These are phyloP conservation scores for Sorex fumeus DNA, from an alignment of 2,113 vertebrate species.

Conservation along the genomic window DNA sequence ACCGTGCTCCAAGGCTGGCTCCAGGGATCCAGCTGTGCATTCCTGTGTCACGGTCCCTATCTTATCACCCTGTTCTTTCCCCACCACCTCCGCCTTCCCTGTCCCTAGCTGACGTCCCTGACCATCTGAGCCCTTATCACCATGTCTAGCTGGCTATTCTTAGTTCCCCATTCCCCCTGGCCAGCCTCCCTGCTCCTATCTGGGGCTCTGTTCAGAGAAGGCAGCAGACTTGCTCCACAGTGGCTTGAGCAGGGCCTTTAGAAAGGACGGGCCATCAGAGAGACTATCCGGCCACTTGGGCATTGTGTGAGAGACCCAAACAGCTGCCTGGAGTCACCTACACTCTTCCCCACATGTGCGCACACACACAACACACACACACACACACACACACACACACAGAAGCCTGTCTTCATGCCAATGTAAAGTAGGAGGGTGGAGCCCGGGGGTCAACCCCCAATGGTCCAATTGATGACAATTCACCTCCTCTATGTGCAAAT, in stretches of 20 bases:
- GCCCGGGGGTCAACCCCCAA: fast-evolving
- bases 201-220: constrained; percentile 5
- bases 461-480: background rate
- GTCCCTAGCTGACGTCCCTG: constrained; percentile 72
- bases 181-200: background rate
- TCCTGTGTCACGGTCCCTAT: constrained; percentile 70
- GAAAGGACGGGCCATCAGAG: background rate
- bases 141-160: constrained; percentile 69
- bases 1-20: background rate
- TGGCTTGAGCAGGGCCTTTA: background rate
- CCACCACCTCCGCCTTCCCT: constrained; percentile 64
- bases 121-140: constrained; percentile 76
- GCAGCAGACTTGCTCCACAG: background rate
- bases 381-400: too few species aligned
- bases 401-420: background rate
- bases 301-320: fast-evolving
- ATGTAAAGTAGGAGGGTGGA: fast-evolving
- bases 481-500: background rate
- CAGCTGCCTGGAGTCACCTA: background rate
- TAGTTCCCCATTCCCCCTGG: constrained; percentile 64
- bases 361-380: too few species aligned
- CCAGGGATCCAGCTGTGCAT: constrained; percentile 53
- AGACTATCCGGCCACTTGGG: background rate
- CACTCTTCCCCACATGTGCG: too few species aligned
- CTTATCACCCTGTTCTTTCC: constrained; percentile 74